Evolutionary conservation across 2,797 vertebrate genomes (phyloP), one percentile per base, ranked within the genome.

Genomic region (Cossypha niveicapilla): DNA sequence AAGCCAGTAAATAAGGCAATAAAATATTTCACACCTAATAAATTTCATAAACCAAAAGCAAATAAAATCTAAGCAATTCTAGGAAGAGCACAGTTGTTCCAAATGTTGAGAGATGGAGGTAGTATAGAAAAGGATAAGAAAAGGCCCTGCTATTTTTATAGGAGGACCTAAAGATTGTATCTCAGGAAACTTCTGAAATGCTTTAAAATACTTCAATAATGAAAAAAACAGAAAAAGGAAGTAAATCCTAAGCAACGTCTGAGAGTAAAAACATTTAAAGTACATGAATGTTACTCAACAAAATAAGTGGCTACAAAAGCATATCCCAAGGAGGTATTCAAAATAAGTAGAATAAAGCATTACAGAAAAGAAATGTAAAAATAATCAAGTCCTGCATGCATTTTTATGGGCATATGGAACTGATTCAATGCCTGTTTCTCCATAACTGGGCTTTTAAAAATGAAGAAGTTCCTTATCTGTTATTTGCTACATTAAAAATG

Each of bases 1-100:
- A 91, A 90, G 76, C 62, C 39, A 57, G 90, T 95, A 94, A 94
- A 94, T 93, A 94, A 83, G 24, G 82, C 56, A 92, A 60, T 95
- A 84, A 92, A 95, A 86, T 86, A 73, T 84, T 91, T 94, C 88
- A 67, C 88, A 92, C 66, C 19, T 94, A 92, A 90, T 95, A 90
- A 96, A 96, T 96, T 88, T 87, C 58, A n/a, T 37, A 76, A 45
- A 73, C 57, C n/a, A 77, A 92, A 82, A 91, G 77, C 74, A 94
- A 96, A 34, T 60, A 85, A 88, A 62, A 75, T 93, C 74, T 61
- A 60, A 81, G 39, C 32, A 16, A 71, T 76, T 86, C 32, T 74
- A 72, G 80, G 68, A 94, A 61, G 19, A 88, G 11, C 28, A 27
- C 0, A 2, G 21, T 72, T 72, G n/a, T 78, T 91, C 62, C 42